A percentile compares a stretch with the other conserved stretches of the same genome.
These are phyloP conservation scores for Cataglyphis cursor DNA, from an alignment of 2,888 invertebrate species.

Conservation along the genomic window DNA sequence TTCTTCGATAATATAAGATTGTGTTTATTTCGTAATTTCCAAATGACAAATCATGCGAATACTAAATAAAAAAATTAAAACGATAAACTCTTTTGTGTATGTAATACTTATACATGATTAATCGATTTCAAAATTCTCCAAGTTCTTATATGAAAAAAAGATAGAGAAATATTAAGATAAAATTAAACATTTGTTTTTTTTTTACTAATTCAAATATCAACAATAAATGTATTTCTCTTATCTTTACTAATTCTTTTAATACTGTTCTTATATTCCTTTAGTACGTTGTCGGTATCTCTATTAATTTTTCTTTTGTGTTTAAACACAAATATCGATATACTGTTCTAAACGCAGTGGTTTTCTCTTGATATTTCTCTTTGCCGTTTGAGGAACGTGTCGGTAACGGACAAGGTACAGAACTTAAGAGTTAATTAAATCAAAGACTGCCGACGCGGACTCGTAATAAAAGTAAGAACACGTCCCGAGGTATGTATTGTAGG, in stretches of 20 bases:
- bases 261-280: neutral
- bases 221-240: neutral
- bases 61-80: slow-evolving; percentile 37
- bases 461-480: slow-evolving; percentile 84
- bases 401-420: slow-evolving; percentile 76
- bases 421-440: slow-evolving; percentile 86
- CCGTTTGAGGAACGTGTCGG: slow-evolving; percentile 46
- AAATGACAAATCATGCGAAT: neutral
- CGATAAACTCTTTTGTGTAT: neutral
- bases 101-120: neutral
- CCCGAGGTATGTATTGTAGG: slow-evolving; percentile 82
- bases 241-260: neutral
- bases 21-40: slow-evolving; percentile 4
- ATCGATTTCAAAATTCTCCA: neutral
- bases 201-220: neutral
- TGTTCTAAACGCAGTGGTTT: neutral
- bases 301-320: neutral
- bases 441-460: slow-evolving; percentile 85
- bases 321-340: neutral
- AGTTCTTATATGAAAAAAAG: neutral
- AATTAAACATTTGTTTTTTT: neutral
- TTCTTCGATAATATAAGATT: slow-evolving; percentile 25
- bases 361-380: slow-evolving; percentile 37
- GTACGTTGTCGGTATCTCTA: neutral
- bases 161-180: neutral